phyloP scores from a whole-genome alignment of 1,140 invertebrate genomes.

The Brachionus plicatilis region DNA sequence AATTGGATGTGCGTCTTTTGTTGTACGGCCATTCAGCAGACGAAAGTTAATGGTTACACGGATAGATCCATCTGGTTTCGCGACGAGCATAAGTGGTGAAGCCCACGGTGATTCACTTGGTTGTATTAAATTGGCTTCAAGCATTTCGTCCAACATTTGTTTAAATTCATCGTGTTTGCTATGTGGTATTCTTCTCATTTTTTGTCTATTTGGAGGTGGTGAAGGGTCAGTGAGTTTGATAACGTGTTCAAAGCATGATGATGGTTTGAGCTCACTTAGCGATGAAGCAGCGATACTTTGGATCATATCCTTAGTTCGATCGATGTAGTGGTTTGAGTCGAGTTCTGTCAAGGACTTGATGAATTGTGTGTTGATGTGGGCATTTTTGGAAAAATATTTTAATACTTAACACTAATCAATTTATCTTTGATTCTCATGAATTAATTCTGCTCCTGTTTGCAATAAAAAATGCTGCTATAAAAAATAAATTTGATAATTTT shows the following conservation, averaged over 20 bases:
- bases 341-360: neutral
- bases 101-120: neutral
- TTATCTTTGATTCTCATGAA: no score
- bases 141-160: conserved; percentile 31
- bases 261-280: neutral
- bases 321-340: neutral
- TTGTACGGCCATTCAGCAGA: neutral
- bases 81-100: neutral
- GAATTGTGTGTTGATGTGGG: no score
- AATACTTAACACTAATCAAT: no score
- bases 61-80: neutral
- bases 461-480: no score
- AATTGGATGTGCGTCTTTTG: neutral
- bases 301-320: neutral
- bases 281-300: neutral
- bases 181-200: neutral
- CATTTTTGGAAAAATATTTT: no score
- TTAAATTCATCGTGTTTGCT: neutral
- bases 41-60: conserved; percentile 24
- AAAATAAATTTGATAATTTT: no score
- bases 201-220: neutral
- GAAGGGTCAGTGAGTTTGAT: neutral
- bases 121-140: conserved; percentile 35
- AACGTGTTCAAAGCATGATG: neutral
- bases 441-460: no score